Percentiles rank a stretch among this genome's conserved stretches.
phyloP scores from a whole-genome alignment of 1,140 invertebrate genomes.

The Platyura marginata region DNA sequence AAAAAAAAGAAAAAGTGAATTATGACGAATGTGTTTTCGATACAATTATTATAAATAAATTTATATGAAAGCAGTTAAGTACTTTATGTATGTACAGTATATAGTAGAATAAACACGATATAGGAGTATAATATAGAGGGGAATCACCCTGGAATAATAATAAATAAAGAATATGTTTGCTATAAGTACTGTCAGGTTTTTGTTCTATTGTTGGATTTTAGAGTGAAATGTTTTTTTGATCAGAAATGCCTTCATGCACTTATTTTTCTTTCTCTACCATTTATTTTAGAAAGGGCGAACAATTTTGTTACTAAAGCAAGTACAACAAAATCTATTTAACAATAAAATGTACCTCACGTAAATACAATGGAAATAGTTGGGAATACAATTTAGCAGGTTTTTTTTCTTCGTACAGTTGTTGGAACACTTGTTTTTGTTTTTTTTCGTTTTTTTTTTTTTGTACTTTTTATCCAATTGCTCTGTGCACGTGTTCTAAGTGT shows the following conservation, averaged over 20 bases:
- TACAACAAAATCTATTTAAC: not conserved
- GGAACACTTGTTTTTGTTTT: no score
- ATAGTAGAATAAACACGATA: not conserved
- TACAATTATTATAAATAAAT: not conserved
- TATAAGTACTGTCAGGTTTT: not conserved
- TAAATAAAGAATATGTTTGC: not conserved
- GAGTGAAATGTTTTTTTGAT: not conserved
- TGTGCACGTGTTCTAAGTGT: no score
- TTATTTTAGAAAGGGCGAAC: not conserved
- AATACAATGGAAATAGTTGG: no score
- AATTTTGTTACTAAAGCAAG: not conserved
- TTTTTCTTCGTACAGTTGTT: no score
- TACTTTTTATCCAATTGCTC: no score
- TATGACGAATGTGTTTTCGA: not conserved
- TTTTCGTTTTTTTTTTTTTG: no score
- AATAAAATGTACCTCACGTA: not conserved
- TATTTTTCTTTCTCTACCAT: not conserved
- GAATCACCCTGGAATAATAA: not conserved
- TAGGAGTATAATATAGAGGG: not conserved
- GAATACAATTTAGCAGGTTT: no score
- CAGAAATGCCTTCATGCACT: not conserved
- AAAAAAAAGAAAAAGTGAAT: not conserved
- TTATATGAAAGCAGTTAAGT: not conserved
- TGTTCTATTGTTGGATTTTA: not conserved
- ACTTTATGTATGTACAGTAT: not conserved